phyloP scores from a whole-genome alignment of 2,888 invertebrate genomes.

The Syritta pipiens region DNA sequence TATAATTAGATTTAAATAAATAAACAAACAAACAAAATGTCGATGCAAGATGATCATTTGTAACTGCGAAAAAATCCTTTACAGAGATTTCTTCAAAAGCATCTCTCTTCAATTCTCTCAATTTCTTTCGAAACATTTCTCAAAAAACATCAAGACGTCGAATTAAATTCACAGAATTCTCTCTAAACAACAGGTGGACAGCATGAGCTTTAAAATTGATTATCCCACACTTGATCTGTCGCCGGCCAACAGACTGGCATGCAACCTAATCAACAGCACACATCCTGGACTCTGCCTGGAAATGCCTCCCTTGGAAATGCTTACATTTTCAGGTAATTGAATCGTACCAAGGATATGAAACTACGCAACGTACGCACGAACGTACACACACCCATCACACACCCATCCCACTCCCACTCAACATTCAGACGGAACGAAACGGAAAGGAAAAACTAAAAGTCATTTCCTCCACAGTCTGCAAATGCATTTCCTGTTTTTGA shows the following conservation, averaged over 20 bases:
- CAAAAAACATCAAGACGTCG: too few species aligned
- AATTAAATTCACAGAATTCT: too few species aligned
- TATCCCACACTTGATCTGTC: constrained; percentile 33
- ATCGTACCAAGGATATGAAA: constrained; percentile 46
- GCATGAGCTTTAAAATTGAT: constrained; percentile 18
- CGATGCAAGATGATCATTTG: too few species aligned
- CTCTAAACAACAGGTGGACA: background rate
- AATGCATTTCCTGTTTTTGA: constrained; percentile 77
- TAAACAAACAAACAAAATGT: too few species aligned
- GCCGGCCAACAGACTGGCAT: constrained; percentile 2
- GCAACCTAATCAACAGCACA: constrained; percentile 33
- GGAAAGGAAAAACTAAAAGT: constrained; percentile 77
- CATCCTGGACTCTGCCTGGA: background rate
- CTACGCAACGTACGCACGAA: constrained; percentile 1
- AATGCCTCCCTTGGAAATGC: background rate
- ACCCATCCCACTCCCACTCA: background rate
- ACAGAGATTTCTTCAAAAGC: too few species aligned
- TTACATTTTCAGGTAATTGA: constrained; percentile 51
- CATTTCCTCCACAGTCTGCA: constrained; percentile 78
- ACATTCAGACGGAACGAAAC: constrained; percentile 69
- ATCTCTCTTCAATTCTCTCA: too few species aligned
- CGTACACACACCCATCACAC: background rate
- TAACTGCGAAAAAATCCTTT: too few species aligned
- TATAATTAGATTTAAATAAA: too few species aligned
- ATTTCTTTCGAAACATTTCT: too few species aligned